Base-by-base conservation (phyloP, 2,113 vertebrate genomes). In the Sebastes schlegelii region DNA sequence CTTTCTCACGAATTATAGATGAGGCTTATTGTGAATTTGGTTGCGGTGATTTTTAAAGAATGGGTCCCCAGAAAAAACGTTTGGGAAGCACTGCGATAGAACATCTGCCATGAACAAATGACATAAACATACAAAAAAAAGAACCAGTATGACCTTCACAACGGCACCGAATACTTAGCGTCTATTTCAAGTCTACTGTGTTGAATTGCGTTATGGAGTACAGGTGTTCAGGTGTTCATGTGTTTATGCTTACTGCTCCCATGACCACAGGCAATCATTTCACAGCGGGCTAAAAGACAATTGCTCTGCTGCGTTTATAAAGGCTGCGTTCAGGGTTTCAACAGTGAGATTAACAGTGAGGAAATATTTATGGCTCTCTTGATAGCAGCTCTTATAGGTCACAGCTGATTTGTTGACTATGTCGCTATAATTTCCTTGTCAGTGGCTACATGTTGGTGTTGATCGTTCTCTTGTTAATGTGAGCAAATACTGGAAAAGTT, bases 381-480 rank as follows among this genome's bases (percentile, higher is more conserved):
- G 75, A 49, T 62, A 69, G 76, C 73, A 8, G 82, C 81, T 63
- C 81, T 42, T 21, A 34, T 34, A 16, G 82, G 90, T 89, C 71
- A 86, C 77, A 68, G 72, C 68, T 63, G 85, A 86, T 90, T 77
- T 82, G 72, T 82, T 54, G 49, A 82, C 68, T 61, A 21, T 78
- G 80, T 67, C n/a, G 34, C 80, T 75, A 7, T 89, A 80, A 89
- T 92, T 87, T 90, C 49, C 83, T 74, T 66, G 83, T 80, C 82
- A 73, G 8, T 26, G 21, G 57, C 13, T 40, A 65, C 80, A 77
- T 10, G 16, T 66, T 76, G 76, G 61, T 55, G 55, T 14, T 21
- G 49, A 81, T 40, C 43, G 0, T 60, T 40, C 13, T 12, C 26
- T 48, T 65, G 76, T 60, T 63, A 75, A 72, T 80, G 45, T 64